Evolutionary conservation across 2,113 vertebrate genomes (phyloP).

Genomic region (Haemorhous mexicanus): DNA sequence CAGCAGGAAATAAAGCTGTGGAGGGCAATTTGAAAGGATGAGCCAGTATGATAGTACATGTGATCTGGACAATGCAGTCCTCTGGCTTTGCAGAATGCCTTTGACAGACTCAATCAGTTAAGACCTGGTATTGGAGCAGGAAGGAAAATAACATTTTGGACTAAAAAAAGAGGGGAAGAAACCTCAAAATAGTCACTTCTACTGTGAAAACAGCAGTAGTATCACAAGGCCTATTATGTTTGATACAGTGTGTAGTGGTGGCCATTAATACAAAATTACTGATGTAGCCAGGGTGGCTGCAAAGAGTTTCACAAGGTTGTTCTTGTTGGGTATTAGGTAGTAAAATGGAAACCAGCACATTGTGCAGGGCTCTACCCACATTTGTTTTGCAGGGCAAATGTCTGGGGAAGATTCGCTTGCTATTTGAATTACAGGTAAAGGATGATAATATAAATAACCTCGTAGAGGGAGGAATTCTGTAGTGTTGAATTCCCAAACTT

Average conservation of each 20-base stretch:
- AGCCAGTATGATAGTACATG: not conserved
- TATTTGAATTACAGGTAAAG: not conserved
- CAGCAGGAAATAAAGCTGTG: not conserved
- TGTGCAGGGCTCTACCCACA: not conserved
- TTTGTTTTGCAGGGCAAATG: not conserved
- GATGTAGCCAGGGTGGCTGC: not conserved
- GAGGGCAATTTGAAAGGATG: not conserved
- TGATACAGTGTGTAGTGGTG: not conserved
- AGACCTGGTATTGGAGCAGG: not conserved
- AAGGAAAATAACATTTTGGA: not conserved
- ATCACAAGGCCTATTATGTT: not conserved
- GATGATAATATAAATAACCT: not conserved
- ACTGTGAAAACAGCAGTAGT: not conserved
- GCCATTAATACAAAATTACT: not conserved
- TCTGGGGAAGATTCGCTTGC: not conserved
- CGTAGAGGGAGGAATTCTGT: not conserved
- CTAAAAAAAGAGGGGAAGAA: not conserved
- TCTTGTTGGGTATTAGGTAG: not conserved
- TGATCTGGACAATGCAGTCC: not conserved
- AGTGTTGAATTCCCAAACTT: not conserved
- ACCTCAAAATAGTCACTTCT: not conserved
- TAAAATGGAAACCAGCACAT: not conserved
- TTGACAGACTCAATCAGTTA: not conserved
- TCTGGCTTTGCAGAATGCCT: not conserved
- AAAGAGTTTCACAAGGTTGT: not conserved